phyloP scores from a whole-genome alignment of 1,140 invertebrate species.

The Elymnias hypermnestra region DNA sequence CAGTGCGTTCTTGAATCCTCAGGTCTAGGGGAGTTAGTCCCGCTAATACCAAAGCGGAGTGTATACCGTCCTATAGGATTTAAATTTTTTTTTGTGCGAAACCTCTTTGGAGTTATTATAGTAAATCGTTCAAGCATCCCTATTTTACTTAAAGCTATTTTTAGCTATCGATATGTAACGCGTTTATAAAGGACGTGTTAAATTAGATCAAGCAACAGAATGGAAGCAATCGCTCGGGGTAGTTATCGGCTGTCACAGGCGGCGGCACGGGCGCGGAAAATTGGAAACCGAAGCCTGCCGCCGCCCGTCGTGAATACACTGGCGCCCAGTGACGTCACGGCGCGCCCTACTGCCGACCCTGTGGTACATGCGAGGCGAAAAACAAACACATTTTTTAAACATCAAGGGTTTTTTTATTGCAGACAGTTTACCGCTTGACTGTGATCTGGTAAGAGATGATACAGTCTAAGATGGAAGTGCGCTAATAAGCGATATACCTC shows the following conservation, averaged over 20 bases:
- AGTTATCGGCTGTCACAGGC: constrained; percentile 49
- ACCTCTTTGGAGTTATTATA: no score
- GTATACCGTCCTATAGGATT: neutral
- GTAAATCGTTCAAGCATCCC: no score
- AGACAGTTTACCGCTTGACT: no score
- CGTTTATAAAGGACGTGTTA: neutral
- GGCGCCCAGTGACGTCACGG: constrained; percentile 38
- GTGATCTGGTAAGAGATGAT: no score
- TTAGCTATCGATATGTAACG: no score
- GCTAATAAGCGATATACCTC: no score
- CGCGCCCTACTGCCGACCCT: constrained; percentile 15
- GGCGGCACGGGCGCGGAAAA: constrained; percentile 50
- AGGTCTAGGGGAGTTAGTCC: neutral
- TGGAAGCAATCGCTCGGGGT: constrained; percentile 9
- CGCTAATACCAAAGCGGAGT: no score
- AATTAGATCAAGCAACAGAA: constrained; percentile 14
- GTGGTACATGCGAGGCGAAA: constrained; percentile 13
- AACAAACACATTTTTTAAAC: no score
- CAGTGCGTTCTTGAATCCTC: neutral
- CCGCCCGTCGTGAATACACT: constrained; percentile 26
- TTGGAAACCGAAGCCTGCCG: constrained; percentile 49
- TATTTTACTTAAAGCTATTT: no score
- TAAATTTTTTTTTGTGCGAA: neutral
- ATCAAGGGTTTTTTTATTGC: no score
- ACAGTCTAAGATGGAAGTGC: no score